These are phyloP conservation scores for Octonoba sinensis DNA, from an alignment of 2,888 invertebrate species.

Conservation along the genomic window DNA sequence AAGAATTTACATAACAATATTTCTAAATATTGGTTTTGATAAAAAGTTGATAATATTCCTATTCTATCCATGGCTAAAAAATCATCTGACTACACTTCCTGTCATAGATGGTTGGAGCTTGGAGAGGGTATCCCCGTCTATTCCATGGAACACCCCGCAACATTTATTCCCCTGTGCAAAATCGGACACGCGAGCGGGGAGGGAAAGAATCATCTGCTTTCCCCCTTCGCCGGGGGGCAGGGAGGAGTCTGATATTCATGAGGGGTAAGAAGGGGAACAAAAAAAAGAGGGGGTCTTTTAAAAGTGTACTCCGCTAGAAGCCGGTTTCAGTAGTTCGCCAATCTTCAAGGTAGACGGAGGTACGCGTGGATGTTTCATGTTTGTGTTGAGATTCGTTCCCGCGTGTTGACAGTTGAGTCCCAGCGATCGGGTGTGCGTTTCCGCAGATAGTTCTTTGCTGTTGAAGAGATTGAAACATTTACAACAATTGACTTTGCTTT, in stretches of 20 bases:
- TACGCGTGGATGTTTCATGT: not conserved
- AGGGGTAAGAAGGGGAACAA: conserved; percentile 28
- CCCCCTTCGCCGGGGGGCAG: conserved; percentile 16
- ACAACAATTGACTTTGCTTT: no score
- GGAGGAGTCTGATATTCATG: conserved; percentile 63
- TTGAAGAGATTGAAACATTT: no score
- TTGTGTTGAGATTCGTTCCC: not conserved
- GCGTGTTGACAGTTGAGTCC: not conserved
- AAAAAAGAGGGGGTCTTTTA: conserved; percentile 23
- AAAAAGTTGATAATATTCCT: conserved; percentile 42
- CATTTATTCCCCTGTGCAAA: conserved; percentile 34
- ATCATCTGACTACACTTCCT: conserved; percentile 62
- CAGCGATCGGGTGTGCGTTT: no score
- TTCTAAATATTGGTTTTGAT: conserved; percentile 12
- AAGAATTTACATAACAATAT: conserved; percentile 45
- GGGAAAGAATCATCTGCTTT: not conserved
- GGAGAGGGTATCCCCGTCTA: not conserved
- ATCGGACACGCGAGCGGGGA: conserved; percentile 58
- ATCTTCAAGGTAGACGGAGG: not conserved
- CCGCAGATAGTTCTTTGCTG: no score
- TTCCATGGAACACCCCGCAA: conserved; percentile 7
- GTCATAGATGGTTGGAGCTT: conserved; percentile 15
- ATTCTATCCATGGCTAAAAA: conserved; percentile 48
- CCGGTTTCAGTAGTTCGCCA: conserved; percentile 41
- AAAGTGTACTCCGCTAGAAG: conserved; percentile 29